Evolutionary conservation across 2,797 vertebrate species (phyloP), one percentile per base, ranked within the genome.

Genomic region (Atherinosoma microstoma): DNA sequence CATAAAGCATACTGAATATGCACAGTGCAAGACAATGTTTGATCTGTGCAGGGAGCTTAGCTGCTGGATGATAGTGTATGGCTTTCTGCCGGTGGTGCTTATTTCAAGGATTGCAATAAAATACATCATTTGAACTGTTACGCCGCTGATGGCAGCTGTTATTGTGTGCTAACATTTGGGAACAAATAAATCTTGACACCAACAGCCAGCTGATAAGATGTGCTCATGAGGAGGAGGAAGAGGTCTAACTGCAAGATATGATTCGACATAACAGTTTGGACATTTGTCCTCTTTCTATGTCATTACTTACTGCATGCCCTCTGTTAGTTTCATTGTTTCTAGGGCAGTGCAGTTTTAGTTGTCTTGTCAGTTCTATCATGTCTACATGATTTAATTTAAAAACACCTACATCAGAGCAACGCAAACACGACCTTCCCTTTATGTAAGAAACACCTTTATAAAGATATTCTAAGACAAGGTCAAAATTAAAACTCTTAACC

Each of bases 101-200:
- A 82, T 85, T 80, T 84, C 84, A 83, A 59, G 71, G 18, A 65
- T 5, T 58, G 74, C 75, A 83, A 82, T 83, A 79, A 84, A 76
- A 87, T 61, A 42, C 80, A 85, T 85, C 68, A 79, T 82, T 86
- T 84, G 29, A 78, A 80, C 59, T 63, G 49, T 75, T 73, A 88
- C 64, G 72, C 40, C 22, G 61, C 73, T 82, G 32, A 64, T 71
- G 47, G 73, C 73, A 54, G 80, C 78, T 34, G 65, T 89, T 82
- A 89, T 86, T 68, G 15, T 78, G 45, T 73, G 74, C 61, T 51
- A 72, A 75, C 70, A 58, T 81, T 76, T 75, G 70, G 62, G 66
- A 40, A 22, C 45, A 65, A 63, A 67, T 86, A 73, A 80, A 83
- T 87, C 51, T 12, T 22, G 16, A 61, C 73, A 66, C 40, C 72